phyloP scores from a whole-genome alignment of 1,140 invertebrate genomes.

The Brachionus rubens region DNA sequence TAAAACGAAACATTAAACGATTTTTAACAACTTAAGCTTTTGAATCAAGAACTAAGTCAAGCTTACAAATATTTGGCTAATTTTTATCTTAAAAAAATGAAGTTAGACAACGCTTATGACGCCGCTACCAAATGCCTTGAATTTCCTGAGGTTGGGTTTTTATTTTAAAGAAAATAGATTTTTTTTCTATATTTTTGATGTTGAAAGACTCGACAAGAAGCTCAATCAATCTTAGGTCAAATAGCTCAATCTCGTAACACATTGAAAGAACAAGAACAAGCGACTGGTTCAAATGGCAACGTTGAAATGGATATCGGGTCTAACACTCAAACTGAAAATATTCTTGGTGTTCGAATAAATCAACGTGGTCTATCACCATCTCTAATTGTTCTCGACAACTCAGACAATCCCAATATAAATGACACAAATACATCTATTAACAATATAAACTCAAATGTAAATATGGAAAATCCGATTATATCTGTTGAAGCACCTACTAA shows the following conservation, averaged over 20 bases:
- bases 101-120: constrained; percentile 37
- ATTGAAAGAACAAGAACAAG: background rate
- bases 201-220: constrained; percentile 41
- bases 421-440: constrained; percentile 1
- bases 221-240: constrained; percentile 34
- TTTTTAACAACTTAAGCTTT: no score
- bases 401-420: constrained; percentile 23
- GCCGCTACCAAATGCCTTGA: constrained; percentile 41
- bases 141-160: constrained; percentile 41
- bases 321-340: background rate
- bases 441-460: background rate
- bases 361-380: constrained; percentile 2
- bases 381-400: constrained; percentile 12
- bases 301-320: constrained; percentile 18
- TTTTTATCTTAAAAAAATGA: constrained; percentile 44
- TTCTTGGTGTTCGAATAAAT: background rate
- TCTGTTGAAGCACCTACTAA: background rate
- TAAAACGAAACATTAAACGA: no score
- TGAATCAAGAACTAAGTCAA: constrained; percentile 20
- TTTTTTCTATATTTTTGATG: background rate
- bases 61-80: constrained; percentile 46
- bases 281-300: constrained; percentile 8
- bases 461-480: background rate
- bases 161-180: background rate
- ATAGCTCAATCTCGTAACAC: constrained; percentile 32